Conservation (phyloP, 2,113 vertebrate genomes). For the Irena cyanogastra region DNA sequence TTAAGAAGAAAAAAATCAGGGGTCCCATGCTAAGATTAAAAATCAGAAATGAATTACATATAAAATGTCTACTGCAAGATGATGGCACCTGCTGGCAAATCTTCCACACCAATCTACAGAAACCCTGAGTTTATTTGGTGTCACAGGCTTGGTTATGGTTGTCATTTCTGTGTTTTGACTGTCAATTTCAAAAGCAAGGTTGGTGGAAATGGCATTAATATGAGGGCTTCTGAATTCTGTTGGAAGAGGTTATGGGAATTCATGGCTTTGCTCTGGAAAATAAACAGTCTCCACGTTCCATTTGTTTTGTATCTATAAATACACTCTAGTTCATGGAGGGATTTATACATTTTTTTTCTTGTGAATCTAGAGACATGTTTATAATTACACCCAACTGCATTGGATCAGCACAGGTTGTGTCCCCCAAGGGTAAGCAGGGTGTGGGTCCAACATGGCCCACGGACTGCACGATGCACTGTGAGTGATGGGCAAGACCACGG, state of each 20-base stretch:
- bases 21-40: neutral
- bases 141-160: neutral
- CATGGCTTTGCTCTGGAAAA: neutral
- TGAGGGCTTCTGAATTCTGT: neutral
- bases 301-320: neutral
- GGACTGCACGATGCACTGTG: fast-evolving
- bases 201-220: neutral
- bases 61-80: neutral
- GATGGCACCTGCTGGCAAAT: neutral
- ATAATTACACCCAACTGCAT: neutral
- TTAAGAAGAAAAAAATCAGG: constrained; percentile 9
- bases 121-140: neutral
- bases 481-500: neutral
- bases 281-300: neutral
- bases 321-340: neutral
- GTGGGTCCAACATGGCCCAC: neutral
- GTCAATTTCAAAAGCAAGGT: neutral
- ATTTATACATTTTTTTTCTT: neutral
- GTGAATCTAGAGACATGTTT: fast-evolving
- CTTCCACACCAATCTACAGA: neutral
- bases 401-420: neutral
- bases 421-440: neutral
- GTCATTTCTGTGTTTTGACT: neutral
- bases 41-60: neutral
- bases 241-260: neutral